These are phyloP conservation scores for Antennarius maculatus DNA, from an alignment of 2,797 vertebrate genomes.

Conservation along the genomic window DNA sequence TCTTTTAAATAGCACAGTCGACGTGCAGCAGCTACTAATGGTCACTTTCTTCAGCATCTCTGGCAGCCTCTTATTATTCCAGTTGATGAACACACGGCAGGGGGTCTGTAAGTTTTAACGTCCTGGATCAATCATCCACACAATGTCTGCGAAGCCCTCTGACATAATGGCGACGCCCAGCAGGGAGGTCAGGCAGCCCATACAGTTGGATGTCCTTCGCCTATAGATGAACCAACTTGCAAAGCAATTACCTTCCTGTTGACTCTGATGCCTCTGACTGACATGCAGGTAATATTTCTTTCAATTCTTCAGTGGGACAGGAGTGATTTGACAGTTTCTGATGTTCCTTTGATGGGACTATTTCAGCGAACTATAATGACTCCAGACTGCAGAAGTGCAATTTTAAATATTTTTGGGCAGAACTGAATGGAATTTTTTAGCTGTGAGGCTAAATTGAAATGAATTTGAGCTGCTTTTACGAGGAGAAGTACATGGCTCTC, in stretches of 20 bases:
- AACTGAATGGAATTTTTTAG: no score
- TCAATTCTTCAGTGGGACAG: neutral
- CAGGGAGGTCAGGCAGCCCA: neutral
- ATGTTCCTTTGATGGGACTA: neutral
- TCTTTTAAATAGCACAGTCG: neutral
- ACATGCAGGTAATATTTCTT: neutral
- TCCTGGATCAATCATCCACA: neutral
- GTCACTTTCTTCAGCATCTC: neutral
- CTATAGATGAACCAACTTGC: neutral
- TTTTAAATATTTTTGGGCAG: neutral
- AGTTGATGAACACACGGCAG: neutral
- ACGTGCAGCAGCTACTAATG: neutral
- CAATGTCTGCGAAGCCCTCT: neutral
- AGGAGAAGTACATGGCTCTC: no score
- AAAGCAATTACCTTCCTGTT: neutral
- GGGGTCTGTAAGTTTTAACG: neutral
- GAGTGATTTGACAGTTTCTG: neutral
- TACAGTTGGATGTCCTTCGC: neutral
- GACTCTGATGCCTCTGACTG: slow-evolving; percentile 10
- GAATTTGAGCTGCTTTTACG: no score
- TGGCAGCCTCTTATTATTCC: neutral
- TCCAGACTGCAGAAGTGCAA: neutral
- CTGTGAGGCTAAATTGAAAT: no score
- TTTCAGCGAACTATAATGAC: neutral
- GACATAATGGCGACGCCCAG: neutral